These are phyloP conservation scores for Proales similis DNA, from an alignment of 1,140 invertebrate species.

Conservation along the genomic window DNA sequence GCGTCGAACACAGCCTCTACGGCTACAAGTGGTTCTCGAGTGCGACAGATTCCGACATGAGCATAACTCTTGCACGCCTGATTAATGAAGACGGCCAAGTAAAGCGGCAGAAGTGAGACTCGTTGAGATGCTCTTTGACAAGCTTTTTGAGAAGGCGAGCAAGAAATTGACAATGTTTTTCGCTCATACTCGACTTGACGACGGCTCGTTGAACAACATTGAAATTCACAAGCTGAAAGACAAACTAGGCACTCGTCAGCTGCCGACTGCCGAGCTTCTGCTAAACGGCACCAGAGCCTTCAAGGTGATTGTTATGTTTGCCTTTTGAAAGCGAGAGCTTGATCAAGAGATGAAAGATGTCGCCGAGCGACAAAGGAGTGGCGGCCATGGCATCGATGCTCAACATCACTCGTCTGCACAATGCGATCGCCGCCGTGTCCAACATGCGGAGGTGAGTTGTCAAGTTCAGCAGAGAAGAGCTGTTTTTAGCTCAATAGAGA, in stretches of 20 bases:
- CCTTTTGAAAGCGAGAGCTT: constrained; percentile 9
- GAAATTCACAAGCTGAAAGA: constrained; percentile 59
- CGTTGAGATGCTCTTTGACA: background rate
- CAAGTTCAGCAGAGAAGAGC: background rate
- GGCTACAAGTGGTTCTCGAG: constrained; percentile 61
- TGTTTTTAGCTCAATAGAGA: constrained; percentile 39
- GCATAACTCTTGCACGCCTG: constrained; percentile 58
- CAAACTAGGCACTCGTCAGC: constrained; percentile 59
- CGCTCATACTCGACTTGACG: constrained; percentile 47
- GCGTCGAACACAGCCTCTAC: constrained; percentile 54
- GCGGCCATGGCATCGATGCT: constrained; percentile 59
- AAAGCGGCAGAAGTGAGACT: constrained; percentile 43
- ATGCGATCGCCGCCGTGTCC: constrained; percentile 53
- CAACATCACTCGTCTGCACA: constrained; percentile 59
- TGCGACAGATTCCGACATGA: constrained; percentile 60
- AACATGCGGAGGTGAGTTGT: constrained; percentile 56
- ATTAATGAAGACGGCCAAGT: constrained; percentile 50
- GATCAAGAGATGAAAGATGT: constrained; percentile 46
- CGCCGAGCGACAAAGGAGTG: constrained; percentile 57
- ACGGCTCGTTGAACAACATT: constrained; percentile 56
- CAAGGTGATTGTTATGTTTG: constrained; percentile 47
- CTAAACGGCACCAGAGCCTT: constrained; percentile 57
- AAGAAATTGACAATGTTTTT: constrained; percentile 58
- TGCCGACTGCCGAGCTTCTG: constrained; percentile 61
- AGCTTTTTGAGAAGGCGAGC: constrained; percentile 50